A percentile compares a stretch with the other conserved stretches of the same genome.
Evolutionary conservation across 1,140 invertebrate genomes (phyloP).

Genomic region (Zaprionus capensis): DNA sequence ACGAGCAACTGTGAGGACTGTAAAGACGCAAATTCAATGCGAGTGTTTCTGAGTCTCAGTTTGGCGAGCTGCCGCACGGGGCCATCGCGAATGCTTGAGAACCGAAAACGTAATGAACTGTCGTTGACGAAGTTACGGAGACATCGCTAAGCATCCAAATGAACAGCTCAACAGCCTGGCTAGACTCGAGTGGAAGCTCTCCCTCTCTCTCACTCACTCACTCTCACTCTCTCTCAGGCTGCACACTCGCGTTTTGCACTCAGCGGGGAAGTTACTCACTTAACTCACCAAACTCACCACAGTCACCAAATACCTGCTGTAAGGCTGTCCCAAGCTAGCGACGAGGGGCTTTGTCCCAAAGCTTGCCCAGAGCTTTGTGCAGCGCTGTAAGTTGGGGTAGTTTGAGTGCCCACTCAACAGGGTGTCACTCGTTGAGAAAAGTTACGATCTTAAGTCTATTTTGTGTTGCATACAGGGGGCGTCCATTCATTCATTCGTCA

Average conservation of each 20-base stretch:
- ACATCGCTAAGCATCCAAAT: conserved; percentile 59
- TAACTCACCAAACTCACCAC: neutral
- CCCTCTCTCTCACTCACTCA: conserved; percentile 9
- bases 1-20: neutral
- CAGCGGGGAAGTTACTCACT: neutral
- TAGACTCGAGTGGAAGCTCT: conserved; percentile 42
- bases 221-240: conserved; percentile 4
- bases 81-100: conserved; percentile 72
- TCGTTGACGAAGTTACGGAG: conserved; percentile 44
- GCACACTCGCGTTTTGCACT: conserved; percentile 16
- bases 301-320: neutral
- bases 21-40: conserved; percentile 29
- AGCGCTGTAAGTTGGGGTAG: neutral
- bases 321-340: neutral
- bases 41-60: conserved; percentile 7
- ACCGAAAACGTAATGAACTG: conserved; percentile 77
- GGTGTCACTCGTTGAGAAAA: neutral
- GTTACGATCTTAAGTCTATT: no score
- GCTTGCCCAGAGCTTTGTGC: conserved; percentile 12
- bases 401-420: neutral
- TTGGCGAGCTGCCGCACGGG: conserved; percentile 58
- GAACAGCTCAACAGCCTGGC: conserved; percentile 36
- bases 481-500: no score
- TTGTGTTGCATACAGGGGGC: no score
- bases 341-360: conserved; percentile 19